Base-by-base conservation (phyloP, 2,113 vertebrate genomes). In the Ursus arctos region DNA sequence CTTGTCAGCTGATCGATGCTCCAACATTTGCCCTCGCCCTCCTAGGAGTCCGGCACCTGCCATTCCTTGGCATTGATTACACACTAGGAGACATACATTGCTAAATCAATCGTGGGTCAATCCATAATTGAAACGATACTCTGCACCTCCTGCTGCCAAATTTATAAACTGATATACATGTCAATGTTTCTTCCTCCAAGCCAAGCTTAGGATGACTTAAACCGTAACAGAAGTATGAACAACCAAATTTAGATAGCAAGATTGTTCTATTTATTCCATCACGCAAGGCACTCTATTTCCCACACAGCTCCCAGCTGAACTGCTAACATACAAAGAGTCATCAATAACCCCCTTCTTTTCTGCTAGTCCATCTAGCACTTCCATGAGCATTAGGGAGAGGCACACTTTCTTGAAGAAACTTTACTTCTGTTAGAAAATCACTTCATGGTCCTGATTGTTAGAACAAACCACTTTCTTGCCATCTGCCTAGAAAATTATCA, bases 71-170 rank as follows among this genome's bases (percentile, higher is more conserved):
- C 47, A 82, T 91, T 0, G 59, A 83, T 94, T 31, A 28, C 72
- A 80, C 82, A 15, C n/a, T 7, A 77, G 36, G 79, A 79, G 79
- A 55, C 43, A 79, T 71, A 55, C 1, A 0, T 80, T 92, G 83
- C 80, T 93, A n/a, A 81, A 92, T 92, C 88, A 88, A 95, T 96
- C 79, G 14, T 24, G 26, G 94, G 72, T 79, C 91, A 93, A 94
- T 95, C 88, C 67, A n/a, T 77, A 91, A 93, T 36, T 88, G 91
- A 97, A 93, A 94, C 1, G 3, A 49, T 49, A 84, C 33, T 74
- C 74, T 90, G 92, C 24, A 77, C 67, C 79, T 95, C 86, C 67
- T 18, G 7, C 61, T 97, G 92, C 61, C 76, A 55, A 63, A 86
- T 74, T 72, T 79, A 89, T 76, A 91, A 80, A 71, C 71, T 65